These are phyloP conservation scores for Meriones unguiculatus DNA, from an alignment of 2,113 vertebrate genomes.

Conservation along the genomic window DNA sequence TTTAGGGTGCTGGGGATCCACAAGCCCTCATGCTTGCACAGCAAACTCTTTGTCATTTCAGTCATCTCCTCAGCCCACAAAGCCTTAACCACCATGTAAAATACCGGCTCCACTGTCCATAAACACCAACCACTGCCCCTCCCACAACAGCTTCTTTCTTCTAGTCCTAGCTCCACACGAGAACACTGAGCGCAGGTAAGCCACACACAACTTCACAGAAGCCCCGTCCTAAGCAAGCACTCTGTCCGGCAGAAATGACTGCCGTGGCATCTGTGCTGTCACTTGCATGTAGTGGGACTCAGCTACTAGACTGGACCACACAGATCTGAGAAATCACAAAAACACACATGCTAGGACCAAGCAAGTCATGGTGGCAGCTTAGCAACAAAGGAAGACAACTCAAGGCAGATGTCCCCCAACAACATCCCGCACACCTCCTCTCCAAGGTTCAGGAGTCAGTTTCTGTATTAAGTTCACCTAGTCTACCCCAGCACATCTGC, in stretches of 20 bases:
- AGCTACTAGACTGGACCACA: background rate
- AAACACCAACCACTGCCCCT: background rate
- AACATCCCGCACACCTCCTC: background rate
- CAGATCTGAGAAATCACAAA: background rate
- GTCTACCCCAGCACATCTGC: background rate
- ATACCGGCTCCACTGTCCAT: background rate
- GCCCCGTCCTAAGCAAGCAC: background rate
- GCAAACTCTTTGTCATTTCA: background rate
- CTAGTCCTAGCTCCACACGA: background rate
- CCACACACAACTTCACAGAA: background rate
- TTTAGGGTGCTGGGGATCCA: background rate
- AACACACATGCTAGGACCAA: background rate
- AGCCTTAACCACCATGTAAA: background rate
- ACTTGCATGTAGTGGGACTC: background rate
- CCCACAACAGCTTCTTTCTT: background rate
- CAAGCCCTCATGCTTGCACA: background rate
- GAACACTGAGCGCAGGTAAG: background rate
- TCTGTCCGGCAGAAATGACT: background rate
- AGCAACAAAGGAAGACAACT: background rate
- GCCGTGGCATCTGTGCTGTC: background rate
- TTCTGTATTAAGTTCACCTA: background rate
- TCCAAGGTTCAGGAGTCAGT: background rate
- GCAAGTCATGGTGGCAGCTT: background rate
- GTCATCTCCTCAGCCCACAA: background rate
- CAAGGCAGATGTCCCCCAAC: constrained; percentile 1